A percentile compares a stretch with the other conserved stretches of the same genome.
These are phyloP conservation scores for Scaptomyza flava DNA, from an alignment of 2,888 invertebrate species.

Conservation along the genomic window DNA sequence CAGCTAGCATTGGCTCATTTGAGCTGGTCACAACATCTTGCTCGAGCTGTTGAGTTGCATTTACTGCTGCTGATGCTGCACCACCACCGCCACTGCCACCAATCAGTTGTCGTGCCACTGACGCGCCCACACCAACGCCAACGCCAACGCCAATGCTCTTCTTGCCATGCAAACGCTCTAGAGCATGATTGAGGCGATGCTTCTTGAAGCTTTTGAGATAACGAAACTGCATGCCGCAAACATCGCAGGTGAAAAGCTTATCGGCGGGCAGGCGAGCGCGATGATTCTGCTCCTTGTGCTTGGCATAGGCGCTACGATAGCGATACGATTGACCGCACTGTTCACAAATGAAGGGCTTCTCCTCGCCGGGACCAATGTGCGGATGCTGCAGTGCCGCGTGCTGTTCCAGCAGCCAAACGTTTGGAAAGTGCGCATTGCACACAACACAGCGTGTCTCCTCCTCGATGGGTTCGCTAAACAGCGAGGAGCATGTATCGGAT, in stretches of 20 bases:
- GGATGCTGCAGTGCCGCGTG: conserved; percentile 94
- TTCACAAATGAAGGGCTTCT: conserved; percentile 95
- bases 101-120: conserved; percentile 16
- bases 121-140: conserved; percentile 13
- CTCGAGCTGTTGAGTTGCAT: conserved; percentile 62
- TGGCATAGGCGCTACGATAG: conserved; percentile 93
- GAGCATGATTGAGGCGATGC: conserved; percentile 93
- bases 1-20: conserved; percentile 87
- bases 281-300: conserved; percentile 95
- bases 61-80: conserved; percentile 15
- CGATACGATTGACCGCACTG: conserved; percentile 96
- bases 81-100: conserved; percentile 3
- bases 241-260: conserved; percentile 95
- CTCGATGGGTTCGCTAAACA: conserved; percentile 83
- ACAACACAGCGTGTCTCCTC: conserved; percentile 89
- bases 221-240: conserved; percentile 96
- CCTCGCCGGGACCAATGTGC: conserved; percentile 87
- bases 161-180: conserved; percentile 92
- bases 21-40: conserved; percentile 90
- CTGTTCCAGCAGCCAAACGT: conserved; percentile 93
- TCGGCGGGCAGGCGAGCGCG: conserved; percentile 94
- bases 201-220: conserved; percentile 96
- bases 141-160: conserved; percentile 77
- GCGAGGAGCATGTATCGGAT: conserved; percentile 76
- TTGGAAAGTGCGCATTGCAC: conserved; percentile 94